Base-by-base conservation (phyloP, 2,797 vertebrate species). In the Ptychadena robeensis region DNA sequence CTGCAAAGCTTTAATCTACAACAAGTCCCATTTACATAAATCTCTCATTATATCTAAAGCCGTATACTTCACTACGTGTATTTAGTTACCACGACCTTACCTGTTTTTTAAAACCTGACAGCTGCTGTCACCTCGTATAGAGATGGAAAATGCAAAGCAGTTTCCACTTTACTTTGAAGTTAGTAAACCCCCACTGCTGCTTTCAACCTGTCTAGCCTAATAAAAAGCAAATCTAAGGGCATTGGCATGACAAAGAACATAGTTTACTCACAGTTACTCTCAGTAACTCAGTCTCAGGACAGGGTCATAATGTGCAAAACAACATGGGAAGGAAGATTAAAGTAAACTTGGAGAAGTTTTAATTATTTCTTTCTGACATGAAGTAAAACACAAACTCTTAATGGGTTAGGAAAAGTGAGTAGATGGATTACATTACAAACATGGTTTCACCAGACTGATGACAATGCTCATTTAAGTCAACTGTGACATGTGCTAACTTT, bases 81-180 rank as follows among this genome's bases (percentile, higher is more conserved):
- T 79, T 53, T 67, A 78, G 64, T 14, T 53, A 32, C 27, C 12
- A n/a, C 2, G 22, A 34, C 32, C 48, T 76, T 76, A 79, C 44
- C 64, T 57, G 75, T 67, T 66, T 9, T 66, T 64, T 32, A 64
- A 12, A 64, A 57, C 27, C 65, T 59, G 65, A 34, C 76, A 69
- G 65, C 65, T 18, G 63, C 76, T 79, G 76, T 79, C 76, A 79
- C 65, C 31, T 35, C 34, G 14, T 27, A 69, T 79, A 18, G n/a
- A 78, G 14, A 53, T n/a, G 30, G 31, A 57, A 25, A 68, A 5
- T 68, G 65, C 27, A 67, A 67, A 77, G 75, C 48, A 18, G 48
- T 79, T 79, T 68, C 40, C 44, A 37, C 31, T 69, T 38, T 34
- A 28, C 68, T 71, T 71, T 44, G 40, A 79, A 57, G 65, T 79